Base-by-base conservation (phyloP, 2,797 vertebrate species). In the Aplochiton taeniatus region DNA sequence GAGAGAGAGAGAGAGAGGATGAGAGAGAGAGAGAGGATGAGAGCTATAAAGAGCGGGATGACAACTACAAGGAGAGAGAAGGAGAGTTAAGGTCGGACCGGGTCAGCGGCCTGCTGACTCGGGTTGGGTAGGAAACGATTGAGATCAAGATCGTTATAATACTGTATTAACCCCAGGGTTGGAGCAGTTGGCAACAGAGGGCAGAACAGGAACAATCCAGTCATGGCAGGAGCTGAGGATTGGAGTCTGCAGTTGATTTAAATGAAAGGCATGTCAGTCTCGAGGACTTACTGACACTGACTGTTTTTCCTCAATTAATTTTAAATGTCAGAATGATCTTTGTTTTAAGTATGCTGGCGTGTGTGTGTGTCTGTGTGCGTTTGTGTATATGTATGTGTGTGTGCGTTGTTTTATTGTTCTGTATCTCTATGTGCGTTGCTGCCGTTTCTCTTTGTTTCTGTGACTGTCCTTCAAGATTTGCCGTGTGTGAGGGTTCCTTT, bases 91-190 rank as follows among this genome's bases (percentile, higher is more conserved):
- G 51, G 18, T 46, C 19, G 51, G 18, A 61, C 17, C 17, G 55
- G 4, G 70, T 61, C 73, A 58, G 54, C 82, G 83, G 61, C 82
- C 84, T 58, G 71, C 76, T 83, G 80, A 87, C 73, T 83, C 63
- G 72, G 69, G 75, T 65, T 73, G 63, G 73, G 70, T 68, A 54
- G 48, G 47, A 18, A 47, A 57, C 76, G 75, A 80, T 77, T 87
- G 73, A 82, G 83, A 79, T 56, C 72, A 74, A 82, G 80, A 75
- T 70, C 63, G 14, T 42, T 63, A 54, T 91, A 89, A 91, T 88
- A 85, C 86, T 83, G 85, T 73, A 89, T 90, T 89, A 90, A 90
- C 83, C 88, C 81, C 85, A 72, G 84, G 86, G 76, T n/a, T 63
- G 42, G 12, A 48, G 51, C 58, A 14, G 53, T 57, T 31, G 50